Percentiles rank a stretch among this genome's conserved stretches.
Conservation (phyloP, 2,888 invertebrate species). For the Cataglyphis albicans region DNA sequence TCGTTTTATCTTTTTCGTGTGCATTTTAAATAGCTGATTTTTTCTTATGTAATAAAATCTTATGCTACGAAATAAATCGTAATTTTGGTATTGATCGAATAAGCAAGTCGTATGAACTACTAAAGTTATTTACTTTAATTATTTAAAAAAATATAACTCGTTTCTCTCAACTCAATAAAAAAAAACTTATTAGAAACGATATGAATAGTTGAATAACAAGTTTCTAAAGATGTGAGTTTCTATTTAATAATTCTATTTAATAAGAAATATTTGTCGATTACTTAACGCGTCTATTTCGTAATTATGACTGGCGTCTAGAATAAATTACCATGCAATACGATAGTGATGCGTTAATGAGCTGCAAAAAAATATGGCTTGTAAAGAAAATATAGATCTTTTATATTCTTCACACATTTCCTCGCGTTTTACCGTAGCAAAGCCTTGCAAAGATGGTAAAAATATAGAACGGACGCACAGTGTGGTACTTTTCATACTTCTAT, state of each 20-base stretch:
- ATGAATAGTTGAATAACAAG: background rate
- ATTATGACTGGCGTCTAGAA: background rate
- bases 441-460: constrained; percentile 31
- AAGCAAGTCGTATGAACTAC: background rate
- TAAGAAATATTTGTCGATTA: background rate
- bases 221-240: background rate
- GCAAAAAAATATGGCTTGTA: background rate
- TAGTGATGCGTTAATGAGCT: background rate
- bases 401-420: background rate
- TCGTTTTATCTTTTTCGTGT: background rate
- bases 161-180: background rate
- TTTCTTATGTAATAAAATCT: constrained; percentile 1
- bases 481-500: constrained; percentile 30
- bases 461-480: background rate
- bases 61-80: background rate
- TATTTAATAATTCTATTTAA: background rate
- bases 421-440: constrained; percentile 37
- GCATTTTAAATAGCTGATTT: background rate
- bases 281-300: background rate
- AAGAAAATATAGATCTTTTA: constrained; percentile 3
- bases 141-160: background rate
- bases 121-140: constrained; percentile 8
- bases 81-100: background rate
- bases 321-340: constrained; percentile 48
- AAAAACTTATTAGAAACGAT: background rate